Base-by-base conservation (phyloP, 2,888 invertebrate species). In the Cataglyphis albicans region DNA sequence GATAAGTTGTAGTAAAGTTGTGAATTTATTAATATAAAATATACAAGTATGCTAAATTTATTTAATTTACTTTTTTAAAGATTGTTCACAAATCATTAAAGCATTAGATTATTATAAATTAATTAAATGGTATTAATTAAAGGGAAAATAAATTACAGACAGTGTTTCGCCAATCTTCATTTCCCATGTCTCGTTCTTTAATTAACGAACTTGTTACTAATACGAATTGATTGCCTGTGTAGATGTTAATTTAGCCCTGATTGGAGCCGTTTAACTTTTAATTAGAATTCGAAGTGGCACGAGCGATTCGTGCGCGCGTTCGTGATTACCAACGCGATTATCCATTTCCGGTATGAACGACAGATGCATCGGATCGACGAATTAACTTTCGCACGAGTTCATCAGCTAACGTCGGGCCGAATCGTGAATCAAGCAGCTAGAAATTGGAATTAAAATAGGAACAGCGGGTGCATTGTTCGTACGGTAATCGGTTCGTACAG, bases 201-300 rank as follows among this genome's bases (percentile, higher is more conserved):
- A 80, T 63, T 64, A 63, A 64, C 76, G 25, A 68, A 68, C 61
- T 76, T 68, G 67, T 78, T 68, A 63, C 61, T 68, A 78, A 83
- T 76, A 52, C 68, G 73, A 72, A 85, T 86, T 82, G 87, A 88
- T 88, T 83, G 82, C 80, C 74, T 25, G 70, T 68, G 87, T 86
- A 63, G 84, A 86, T 75, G 86, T 87, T 89, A 87, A 87, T 89
- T 86, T 80, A 74, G 84, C 52, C 70, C 74, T 41, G 86, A 89
- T 85, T 82, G 86, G 81, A 86, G 81, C 78, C 89, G 88, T 89
- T 89, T 86, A 89, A 89, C 88, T 89, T 89, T 89, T 89, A 89
- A 89, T 89, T 89, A 85, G 83, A 84, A 84, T 63, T 59, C 70
- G 64, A 82, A 86, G 75, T 41, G 52, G 55, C 70, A 57, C 73